A percentile compares a stretch with the other conserved stretches of the same genome.
Conservation (phyloP, 1,140 invertebrate genomes). For the Agraylea sexmaculata region DNA sequence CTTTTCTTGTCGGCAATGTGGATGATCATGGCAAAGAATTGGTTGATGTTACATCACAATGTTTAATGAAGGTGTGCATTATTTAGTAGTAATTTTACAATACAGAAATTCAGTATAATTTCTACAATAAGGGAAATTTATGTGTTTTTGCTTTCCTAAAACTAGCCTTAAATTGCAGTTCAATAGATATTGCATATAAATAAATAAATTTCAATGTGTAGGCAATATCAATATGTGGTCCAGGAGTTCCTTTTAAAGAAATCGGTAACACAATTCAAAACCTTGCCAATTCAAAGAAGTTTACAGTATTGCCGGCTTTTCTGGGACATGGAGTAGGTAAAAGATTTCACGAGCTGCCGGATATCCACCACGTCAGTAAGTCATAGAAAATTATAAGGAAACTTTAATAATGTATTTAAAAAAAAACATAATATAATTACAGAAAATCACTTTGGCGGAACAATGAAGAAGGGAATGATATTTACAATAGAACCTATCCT, state of each 20-base stretch:
- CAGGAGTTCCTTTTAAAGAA: slow-evolving; percentile 54
- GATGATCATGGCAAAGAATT: slow-evolving; percentile 60
- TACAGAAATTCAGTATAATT: slow-evolving; percentile 4
- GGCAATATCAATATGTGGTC: slow-evolving; percentile 67
- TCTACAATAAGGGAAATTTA: too few relatives aligned
- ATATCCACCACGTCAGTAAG: slow-evolving; percentile 69
- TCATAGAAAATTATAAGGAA: slow-evolving; percentile 6
- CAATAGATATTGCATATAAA: too few relatives aligned
- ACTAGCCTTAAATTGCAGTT: too few relatives aligned
- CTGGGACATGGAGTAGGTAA: slow-evolving; percentile 86
- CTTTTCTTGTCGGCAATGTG: slow-evolving; percentile 71
- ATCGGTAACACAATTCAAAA: slow-evolving; percentile 63
- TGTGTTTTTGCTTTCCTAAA: too few relatives aligned
- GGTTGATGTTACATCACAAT: slow-evolving; percentile 56
- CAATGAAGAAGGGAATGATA: slow-evolving; percentile 79
- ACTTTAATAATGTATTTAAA: not conserved
- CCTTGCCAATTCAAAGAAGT: slow-evolving; percentile 49
- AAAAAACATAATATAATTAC: slow-evolving; percentile 18
- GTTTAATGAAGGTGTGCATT: slow-evolving; percentile 44
- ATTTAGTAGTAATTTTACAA: not conserved
- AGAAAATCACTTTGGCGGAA: slow-evolving; percentile 59
- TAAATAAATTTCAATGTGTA: slow-evolving; percentile 23
- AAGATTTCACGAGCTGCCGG: slow-evolving; percentile 86
- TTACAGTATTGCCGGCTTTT: slow-evolving; percentile 64
- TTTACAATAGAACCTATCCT: slow-evolving; percentile 92